A percentile compares a stretch with the other conserved stretches of the same genome.
phyloP scores from a whole-genome alignment of 2,888 invertebrate genomes.

The Ormia ochracea region DNA sequence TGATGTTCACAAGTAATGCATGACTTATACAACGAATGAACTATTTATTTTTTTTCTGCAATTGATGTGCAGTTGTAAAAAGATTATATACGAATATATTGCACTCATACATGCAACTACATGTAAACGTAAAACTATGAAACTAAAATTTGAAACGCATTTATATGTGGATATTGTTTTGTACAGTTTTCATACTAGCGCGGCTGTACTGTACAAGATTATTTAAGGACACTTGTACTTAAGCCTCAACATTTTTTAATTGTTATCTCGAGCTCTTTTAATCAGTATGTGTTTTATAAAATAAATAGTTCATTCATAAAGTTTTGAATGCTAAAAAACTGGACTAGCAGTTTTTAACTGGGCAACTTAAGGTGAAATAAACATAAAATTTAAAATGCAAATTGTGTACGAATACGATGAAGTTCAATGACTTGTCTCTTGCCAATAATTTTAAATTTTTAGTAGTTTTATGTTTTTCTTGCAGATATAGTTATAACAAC shows the following conservation, averaged over 20 bases:
- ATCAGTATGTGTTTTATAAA: neutral
- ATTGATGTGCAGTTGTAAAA: too few relatives aligned
- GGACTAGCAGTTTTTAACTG: neutral
- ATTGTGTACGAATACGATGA: neutral
- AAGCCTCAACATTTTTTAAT: neutral
- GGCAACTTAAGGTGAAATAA: neutral
- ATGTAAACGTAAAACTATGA: too few relatives aligned
- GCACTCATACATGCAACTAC: too few relatives aligned
- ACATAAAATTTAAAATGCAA: slow-evolving; percentile 6
- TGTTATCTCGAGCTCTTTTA: neutral
- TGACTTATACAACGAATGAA: too few relatives aligned
- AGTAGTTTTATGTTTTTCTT: neutral
- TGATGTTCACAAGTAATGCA: too few relatives aligned
- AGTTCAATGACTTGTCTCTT: neutral
- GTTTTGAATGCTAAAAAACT: neutral
- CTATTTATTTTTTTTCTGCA: too few relatives aligned
- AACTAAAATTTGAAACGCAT: neutral
- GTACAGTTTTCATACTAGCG: neutral
- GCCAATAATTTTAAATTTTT: slow-evolving; percentile 29
- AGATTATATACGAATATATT: too few relatives aligned
- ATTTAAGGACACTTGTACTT: neutral
- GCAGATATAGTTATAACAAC: neutral
- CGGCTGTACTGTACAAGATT: neutral
- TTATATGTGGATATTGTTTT: neutral
- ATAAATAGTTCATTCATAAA: slow-evolving; percentile 42